Percentiles rank a stretch among this genome's conserved stretches.
Conservation (phyloP, 2,113 vertebrate genomes). For the Sorex fumeus region DNA sequence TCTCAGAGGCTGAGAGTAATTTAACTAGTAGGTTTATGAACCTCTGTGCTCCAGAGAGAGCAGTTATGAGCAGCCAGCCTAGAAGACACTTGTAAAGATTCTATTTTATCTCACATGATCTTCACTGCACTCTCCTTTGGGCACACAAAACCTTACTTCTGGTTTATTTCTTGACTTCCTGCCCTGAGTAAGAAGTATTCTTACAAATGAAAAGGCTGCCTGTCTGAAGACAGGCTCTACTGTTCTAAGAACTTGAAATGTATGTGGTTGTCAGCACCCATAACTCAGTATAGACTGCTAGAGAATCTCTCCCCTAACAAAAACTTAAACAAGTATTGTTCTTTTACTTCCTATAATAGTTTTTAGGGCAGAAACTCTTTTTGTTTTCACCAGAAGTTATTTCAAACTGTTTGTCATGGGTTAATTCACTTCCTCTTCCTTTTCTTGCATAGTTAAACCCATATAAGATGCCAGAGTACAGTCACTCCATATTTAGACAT, state of each 20-base stretch:
- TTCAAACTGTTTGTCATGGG: constrained; percentile 58
- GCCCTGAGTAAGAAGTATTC: constrained; percentile 38
- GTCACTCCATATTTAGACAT: constrained; percentile 24
- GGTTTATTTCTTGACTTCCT: constrained; percentile 71
- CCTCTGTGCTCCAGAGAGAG: background rate
- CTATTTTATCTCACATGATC: background rate
- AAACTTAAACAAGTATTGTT: background rate
- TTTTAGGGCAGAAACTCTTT: constrained; percentile 61
- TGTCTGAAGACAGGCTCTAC: constrained; percentile 47
- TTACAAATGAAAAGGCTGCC: constrained; percentile 67
- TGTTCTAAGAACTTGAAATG: constrained; percentile 41
- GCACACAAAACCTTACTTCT: constrained; percentile 52
- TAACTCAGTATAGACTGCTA: background rate
- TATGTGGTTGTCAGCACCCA: background rate
- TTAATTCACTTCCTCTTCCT: constrained; percentile 70
- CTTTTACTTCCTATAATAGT: constrained; percentile 48
- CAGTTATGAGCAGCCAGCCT: background rate
- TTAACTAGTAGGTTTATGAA: background rate
- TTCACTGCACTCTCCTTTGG: background rate
- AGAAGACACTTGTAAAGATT: constrained; percentile 24
- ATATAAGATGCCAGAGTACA: background rate
- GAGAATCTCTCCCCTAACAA: background rate
- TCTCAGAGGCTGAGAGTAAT: constrained; percentile 1
- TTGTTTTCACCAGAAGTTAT: constrained; percentile 54
- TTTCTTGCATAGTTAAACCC: constrained; percentile 63